These are phyloP conservation scores for Coreoperca whiteheadi DNA, from an alignment of 2,113 vertebrate species.

Conservation along the genomic window DNA sequence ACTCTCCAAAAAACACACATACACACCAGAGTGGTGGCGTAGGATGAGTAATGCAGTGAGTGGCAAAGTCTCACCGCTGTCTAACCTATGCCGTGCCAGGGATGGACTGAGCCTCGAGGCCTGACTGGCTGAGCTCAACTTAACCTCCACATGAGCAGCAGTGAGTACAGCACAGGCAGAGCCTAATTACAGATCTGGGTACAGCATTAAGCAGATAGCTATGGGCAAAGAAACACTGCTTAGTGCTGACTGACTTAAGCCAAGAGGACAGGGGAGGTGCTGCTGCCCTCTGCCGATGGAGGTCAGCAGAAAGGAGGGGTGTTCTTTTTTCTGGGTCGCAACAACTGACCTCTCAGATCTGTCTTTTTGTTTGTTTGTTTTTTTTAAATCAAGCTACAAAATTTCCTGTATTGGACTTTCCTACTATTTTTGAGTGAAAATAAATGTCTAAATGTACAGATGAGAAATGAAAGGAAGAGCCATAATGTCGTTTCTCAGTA, in stretches of 20 bases:
- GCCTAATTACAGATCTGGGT: slow-evolving; percentile 49
- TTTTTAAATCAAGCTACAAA: neutral
- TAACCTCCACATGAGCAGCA: slow-evolving; percentile 39
- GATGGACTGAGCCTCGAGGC: slow-evolving; percentile 45
- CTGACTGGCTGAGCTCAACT: slow-evolving; percentile 40
- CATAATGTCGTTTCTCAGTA: too few species aligned
- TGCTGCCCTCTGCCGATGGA: slow-evolving; percentile 68
- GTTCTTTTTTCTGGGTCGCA: neutral
- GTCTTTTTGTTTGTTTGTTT: too few species aligned
- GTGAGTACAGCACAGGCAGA: neutral
- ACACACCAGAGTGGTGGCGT: neutral
- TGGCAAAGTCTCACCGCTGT: slow-evolving; percentile 48
- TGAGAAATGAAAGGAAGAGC: too few species aligned
- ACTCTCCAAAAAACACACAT: slow-evolving; percentile 31
- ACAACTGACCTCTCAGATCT: neutral
- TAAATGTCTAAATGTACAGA: neutral
- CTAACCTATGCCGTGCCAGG: slow-evolving; percentile 72
- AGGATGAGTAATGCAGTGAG: slow-evolving; percentile 58
- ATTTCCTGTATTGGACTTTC: neutral
- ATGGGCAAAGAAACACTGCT: slow-evolving; percentile 11
- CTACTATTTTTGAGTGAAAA: neutral
- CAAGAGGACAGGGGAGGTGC: neutral
- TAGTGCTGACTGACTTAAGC: slow-evolving; percentile 13
- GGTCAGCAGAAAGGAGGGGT: neutral
- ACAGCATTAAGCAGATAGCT: slow-evolving; percentile 7